Percentiles rank a stretch among this genome's conserved stretches.
Conservation (phyloP, 2,797 vertebrate species). For the Denticeps clupeoides region DNA sequence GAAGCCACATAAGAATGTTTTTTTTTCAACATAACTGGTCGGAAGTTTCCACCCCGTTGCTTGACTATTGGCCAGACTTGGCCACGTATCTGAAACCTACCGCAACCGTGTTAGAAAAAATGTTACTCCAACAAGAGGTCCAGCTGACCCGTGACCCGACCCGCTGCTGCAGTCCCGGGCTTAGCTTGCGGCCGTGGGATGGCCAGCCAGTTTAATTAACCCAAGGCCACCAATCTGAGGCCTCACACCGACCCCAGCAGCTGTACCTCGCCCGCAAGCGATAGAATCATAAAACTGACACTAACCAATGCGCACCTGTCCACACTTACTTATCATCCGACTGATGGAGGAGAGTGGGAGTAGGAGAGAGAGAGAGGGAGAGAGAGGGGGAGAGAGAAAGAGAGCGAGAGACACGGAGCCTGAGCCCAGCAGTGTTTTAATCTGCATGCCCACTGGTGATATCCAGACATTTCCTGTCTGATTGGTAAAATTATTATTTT, state of each 20-base stretch:
- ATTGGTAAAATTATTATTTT: too few species aligned
- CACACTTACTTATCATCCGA: slow-evolving; percentile 8
- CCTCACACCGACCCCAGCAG: slow-evolving; percentile 45
- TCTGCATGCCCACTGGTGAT: not conserved
- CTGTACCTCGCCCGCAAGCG: slow-evolving; percentile 41
- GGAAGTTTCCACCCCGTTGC: slow-evolving; percentile 23
- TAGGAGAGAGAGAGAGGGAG: not conserved
- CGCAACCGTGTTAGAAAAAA: slow-evolving; percentile 42
- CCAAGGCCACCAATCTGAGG: slow-evolving; percentile 39
- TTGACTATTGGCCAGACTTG: slow-evolving; percentile 19
- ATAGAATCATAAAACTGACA: slow-evolving; percentile 19
- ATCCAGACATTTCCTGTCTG: not conserved
- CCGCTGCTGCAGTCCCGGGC: slow-evolving; percentile 39
- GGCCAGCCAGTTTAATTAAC: slow-evolving; percentile 64
- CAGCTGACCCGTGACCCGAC: slow-evolving; percentile 34
- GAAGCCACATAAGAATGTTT: not conserved
- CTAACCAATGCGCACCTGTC: slow-evolving; percentile 21
- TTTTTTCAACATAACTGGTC: not conserved
- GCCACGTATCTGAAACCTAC: slow-evolving; percentile 40
- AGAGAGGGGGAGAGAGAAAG: not conserved
- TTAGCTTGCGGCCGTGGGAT: slow-evolving; percentile 38
- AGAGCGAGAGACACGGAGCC: not conserved
- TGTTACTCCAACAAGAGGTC: slow-evolving; percentile 52
- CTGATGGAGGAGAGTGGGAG: not conserved
- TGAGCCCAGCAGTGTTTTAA: not conserved